Percentiles rank a stretch among this genome's conserved stretches.
These are phyloP conservation scores for Enteromius treurensis DNA, from an alignment of 2,797 vertebrate species.

Conservation along the genomic window DNA sequence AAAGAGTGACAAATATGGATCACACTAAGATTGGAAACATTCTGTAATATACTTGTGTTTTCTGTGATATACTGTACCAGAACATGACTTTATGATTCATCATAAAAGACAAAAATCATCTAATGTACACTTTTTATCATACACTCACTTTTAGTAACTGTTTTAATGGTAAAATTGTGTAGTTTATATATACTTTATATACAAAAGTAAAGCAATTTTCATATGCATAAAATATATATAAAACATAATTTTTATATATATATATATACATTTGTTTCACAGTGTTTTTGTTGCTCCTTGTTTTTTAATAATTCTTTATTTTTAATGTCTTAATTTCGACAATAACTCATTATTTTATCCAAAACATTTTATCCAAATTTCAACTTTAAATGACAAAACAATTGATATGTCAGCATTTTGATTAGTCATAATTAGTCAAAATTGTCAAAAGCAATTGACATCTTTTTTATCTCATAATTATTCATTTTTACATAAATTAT, in stretches of 20 bases:
- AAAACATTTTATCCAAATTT: neutral
- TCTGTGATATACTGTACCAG: no score
- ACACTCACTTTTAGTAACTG: neutral
- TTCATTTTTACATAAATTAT: neutral
- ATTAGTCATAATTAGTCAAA: neutral
- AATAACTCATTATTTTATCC: neutral
- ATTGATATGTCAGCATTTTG: neutral
- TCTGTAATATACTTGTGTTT: no score
- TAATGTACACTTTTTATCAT: no score
- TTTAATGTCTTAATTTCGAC: neutral
- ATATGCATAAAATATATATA: neutral
- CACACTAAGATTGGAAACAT: neutral
- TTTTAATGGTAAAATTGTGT: neutral
- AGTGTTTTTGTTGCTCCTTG: neutral
- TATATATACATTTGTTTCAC: no score
- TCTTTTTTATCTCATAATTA: neutral
- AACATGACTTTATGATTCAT: no score
- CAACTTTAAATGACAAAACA: no score
- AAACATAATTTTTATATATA: no score
- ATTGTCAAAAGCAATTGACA: no score
- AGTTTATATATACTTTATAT: no score
- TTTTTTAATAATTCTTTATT: neutral
- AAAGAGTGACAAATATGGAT: conserved; percentile 52
- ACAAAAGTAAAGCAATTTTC: neutral
- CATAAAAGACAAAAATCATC: no score